phyloP scores from a whole-genome alignment of 1,140 invertebrate species.

The Papilio polyxenes region DNA sequence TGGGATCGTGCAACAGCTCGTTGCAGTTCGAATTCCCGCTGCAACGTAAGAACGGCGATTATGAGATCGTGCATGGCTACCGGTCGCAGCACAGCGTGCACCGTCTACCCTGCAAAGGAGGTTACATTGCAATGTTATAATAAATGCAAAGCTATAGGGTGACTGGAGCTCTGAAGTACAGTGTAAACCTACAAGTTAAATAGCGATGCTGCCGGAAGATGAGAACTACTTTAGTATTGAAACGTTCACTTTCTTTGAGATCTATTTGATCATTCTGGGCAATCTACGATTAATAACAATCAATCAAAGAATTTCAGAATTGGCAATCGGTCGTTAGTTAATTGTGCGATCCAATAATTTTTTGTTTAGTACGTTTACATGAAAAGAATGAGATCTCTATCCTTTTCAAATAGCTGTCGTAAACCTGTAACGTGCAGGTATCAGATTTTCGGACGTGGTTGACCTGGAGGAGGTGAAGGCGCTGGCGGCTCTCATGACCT shows the following conservation, averaged over 20 bases:
- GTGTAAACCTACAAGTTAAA: too few species aligned
- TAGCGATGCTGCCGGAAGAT: too few species aligned
- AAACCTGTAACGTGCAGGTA: slow-evolving; percentile 81
- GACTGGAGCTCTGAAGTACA: background rate
- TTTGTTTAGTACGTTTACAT: too few species aligned
- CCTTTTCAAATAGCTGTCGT: background rate
- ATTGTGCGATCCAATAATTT: too few species aligned
- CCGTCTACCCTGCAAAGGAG: slow-evolving; percentile 90
- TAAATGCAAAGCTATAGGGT: slow-evolving; percentile 44
- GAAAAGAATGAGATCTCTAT: too few species aligned
- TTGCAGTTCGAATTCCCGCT: slow-evolving; percentile 91
- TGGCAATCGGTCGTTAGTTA: too few species aligned
- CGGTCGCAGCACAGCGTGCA: slow-evolving; percentile 92
- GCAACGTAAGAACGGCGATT: slow-evolving; percentile 86
- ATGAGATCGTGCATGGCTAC: slow-evolving; percentile 91
- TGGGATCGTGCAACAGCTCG: slow-evolving; percentile 88
- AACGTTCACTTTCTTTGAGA: too few species aligned
- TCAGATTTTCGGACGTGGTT: slow-evolving; percentile 88
- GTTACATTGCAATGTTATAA: slow-evolving; percentile 47
- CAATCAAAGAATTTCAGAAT: too few species aligned
- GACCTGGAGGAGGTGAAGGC: slow-evolving; percentile 90
- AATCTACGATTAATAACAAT: too few species aligned
- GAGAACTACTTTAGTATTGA: too few species aligned
- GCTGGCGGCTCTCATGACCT: slow-evolving; percentile 92
- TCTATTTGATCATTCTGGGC: too few species aligned